These are phyloP conservation scores for Leptocoma aspasia DNA, from an alignment of 2,113 vertebrate species.

Conservation along the genomic window DNA sequence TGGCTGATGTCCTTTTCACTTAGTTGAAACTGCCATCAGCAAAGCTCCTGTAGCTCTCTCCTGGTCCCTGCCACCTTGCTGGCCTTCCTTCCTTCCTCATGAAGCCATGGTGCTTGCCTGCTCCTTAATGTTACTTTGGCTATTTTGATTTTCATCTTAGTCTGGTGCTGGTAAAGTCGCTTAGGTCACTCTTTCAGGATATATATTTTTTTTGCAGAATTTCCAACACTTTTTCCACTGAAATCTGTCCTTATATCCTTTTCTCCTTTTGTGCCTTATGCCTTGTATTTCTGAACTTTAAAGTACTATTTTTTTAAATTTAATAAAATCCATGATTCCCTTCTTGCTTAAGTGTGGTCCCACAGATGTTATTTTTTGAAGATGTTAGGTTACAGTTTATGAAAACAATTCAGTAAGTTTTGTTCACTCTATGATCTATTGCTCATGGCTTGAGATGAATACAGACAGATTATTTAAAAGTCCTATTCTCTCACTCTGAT, in stretches of 20 bases:
- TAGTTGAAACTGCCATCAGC: neutral
- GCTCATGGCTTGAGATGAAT: neutral
- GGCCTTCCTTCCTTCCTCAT: neutral
- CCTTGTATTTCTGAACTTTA: neutral
- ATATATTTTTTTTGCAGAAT: neutral
- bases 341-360: neutral
- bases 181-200: neutral
- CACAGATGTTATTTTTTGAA: neutral
- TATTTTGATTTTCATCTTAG: neutral
- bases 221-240: neutral
- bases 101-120: neutral
- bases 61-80: neutral
- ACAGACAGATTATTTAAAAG: neutral
- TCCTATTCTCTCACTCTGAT: neutral
- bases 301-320: neutral
- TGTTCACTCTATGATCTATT: neutral
- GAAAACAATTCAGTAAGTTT: neutral
- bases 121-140: neutral
- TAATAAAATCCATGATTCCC: neutral
- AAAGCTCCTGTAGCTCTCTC: neutral
- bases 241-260: neutral
- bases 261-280: neutral
- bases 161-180: neutral
- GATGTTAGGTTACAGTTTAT: neutral
- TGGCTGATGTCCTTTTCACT: neutral